Conservation (phyloP, 1,140 invertebrate species). For the Cardiocondyla obscurior region DNA sequence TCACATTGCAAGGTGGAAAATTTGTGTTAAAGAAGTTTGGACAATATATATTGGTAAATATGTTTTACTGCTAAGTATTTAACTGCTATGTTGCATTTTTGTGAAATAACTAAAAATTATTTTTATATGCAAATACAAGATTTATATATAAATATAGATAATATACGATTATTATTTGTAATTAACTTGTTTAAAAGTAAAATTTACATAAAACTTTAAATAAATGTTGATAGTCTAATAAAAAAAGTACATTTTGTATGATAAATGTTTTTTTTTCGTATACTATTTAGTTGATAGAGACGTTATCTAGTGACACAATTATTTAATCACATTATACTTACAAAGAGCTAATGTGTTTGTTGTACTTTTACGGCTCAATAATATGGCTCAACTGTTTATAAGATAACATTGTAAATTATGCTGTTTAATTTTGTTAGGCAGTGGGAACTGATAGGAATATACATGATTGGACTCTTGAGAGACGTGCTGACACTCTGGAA, state of each 20-base stretch:
- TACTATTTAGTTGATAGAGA: not conserved
- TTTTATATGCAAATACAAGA: not conserved
- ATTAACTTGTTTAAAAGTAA: not conserved
- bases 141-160: not conserved
- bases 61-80: not conserved
- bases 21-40: constrained; percentile 92
- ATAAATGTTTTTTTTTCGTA: not conserved
- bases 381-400: too few species aligned
- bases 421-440: constrained; percentile 84
- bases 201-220: not conserved
- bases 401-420: constrained; percentile 36
- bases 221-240: not conserved
- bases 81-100: not conserved
- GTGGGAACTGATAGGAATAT: constrained; percentile 94
- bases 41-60: constrained; percentile 90
- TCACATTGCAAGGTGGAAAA: constrained; percentile 92
- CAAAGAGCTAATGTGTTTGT: constrained; percentile 15
- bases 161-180: not conserved
- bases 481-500: constrained; percentile 89
- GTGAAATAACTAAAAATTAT: not conserved
- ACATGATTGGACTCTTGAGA: constrained; percentile 90
- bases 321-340: constrained; percentile 9
- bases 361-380: not conserved
- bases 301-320: constrained; percentile 22
- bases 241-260: not conserved